A percentile compares a stretch with the other conserved stretches of the same genome.
These are phyloP conservation scores for Lycaena phlaeas DNA, from an alignment of 2,888 invertebrate genomes.

Conservation along the genomic window DNA sequence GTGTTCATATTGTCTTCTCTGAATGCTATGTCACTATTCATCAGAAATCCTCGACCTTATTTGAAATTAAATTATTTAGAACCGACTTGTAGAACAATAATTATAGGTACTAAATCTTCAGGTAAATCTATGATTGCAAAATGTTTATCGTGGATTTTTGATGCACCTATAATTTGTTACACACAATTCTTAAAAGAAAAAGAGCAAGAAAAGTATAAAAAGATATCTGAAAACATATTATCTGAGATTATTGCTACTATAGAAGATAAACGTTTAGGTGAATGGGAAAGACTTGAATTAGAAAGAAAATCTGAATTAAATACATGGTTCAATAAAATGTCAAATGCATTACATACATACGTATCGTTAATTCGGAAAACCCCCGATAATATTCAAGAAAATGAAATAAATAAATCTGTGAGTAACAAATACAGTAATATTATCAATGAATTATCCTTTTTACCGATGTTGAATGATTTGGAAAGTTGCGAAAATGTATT, in stretches of 20 bases:
- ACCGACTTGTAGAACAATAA: constrained; percentile 71
- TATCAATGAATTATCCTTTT: constrained; percentile 29
- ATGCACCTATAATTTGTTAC: constrained; percentile 55
- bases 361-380: constrained; percentile 25
- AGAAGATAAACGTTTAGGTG: constrained; percentile 40
- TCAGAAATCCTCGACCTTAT: constrained; percentile 75
- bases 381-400: constrained; percentile 8
- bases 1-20: constrained; percentile 73
- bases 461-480: constrained; percentile 42
- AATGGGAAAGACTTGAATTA: constrained; percentile 49
- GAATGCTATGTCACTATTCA: constrained; percentile 65
- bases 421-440: too few species aligned
- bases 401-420: constrained; percentile 23
- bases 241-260: constrained; percentile 53
- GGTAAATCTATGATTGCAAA: constrained; percentile 74
- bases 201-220: constrained; percentile 36
- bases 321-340: constrained; percentile 40
- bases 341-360: constrained; percentile 29
- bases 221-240: constrained; percentile 39
- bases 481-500: constrained; percentile 32
- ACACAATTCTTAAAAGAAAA: constrained; percentile 30
- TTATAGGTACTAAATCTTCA: constrained; percentile 73
- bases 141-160: constrained; percentile 68
- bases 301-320: constrained; percentile 41
- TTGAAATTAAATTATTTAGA: constrained; percentile 71